Percentiles rank a stretch among this genome's conserved stretches.
Evolutionary conservation across 2,888 invertebrate genomes (phyloP).

Genomic region (Clistopyga incitator): DNA sequence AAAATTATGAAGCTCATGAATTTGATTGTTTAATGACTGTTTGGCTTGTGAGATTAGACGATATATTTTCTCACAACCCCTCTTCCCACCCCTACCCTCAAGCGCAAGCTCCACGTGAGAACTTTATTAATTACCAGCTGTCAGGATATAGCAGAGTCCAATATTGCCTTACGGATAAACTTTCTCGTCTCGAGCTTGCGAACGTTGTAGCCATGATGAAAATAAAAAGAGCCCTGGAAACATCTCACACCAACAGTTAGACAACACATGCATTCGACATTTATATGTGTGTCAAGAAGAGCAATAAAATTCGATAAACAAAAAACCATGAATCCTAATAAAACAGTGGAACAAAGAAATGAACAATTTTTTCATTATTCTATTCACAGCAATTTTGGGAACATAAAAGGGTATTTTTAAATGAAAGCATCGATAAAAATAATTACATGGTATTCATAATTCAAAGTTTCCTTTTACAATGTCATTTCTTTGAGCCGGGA

Average conservation of each 20-base stretch:
- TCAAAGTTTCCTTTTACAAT: background rate
- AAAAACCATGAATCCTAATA: background rate
- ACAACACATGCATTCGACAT: background rate
- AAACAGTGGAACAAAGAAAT: no score
- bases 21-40: background rate
- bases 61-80: conserved; percentile 9
- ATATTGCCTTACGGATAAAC: conserved; percentile 45
- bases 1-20: background rate
- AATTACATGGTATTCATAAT: background rate
- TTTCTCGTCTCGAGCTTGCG: conserved; percentile 24
- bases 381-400: no score
- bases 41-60: conserved; percentile 5
- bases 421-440: no score
- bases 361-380: no score
- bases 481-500: background rate
- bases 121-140: conserved; percentile 60
- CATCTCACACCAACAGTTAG: background rate
- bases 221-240: conserved; percentile 18
- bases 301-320: background rate
- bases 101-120: conserved; percentile 31
- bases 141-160: conserved; percentile 30
- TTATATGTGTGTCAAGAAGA: background rate
- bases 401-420: no score
- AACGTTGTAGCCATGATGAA: background rate
- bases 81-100: background rate